A percentile compares a stretch with the other conserved stretches of the same genome.
Conservation (phyloP, 2,797 vertebrate species). For the Sylvia borin region DNA sequence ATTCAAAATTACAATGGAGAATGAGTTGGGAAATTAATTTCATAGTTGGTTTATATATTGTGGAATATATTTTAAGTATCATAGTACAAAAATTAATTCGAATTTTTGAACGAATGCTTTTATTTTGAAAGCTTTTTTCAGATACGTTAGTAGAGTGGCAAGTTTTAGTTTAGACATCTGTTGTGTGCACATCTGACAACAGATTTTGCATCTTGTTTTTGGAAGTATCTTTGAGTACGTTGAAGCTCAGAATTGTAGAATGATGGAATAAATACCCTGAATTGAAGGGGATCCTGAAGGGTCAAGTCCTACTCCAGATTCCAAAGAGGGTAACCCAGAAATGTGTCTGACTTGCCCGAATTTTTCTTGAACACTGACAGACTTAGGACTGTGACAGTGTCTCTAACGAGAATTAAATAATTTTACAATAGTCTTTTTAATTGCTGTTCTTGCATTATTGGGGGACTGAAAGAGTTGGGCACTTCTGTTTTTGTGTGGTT, state of each 20-base stretch:
- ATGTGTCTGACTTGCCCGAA: background rate
- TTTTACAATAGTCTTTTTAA: background rate
- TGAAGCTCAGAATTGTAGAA: background rate
- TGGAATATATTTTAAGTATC: background rate
- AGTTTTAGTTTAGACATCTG: background rate
- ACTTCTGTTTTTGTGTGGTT: background rate
- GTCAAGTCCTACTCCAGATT: background rate
- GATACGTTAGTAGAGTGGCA: background rate
- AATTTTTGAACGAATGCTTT: background rate
- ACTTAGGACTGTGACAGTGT: background rate
- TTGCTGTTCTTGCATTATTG: background rate
- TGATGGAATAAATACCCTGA: background rate
- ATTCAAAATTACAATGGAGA: background rate
- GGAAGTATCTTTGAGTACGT: background rate
- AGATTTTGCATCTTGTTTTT: fast-evolving
- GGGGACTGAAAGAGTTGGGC: background rate
- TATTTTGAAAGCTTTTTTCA: background rate
- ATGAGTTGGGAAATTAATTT: background rate
- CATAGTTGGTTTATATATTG: background rate
- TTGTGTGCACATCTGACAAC: too few relatives aligned
- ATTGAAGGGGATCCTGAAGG: background rate
- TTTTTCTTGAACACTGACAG: background rate
- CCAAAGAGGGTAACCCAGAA: background rate
- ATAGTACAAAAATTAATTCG: background rate
- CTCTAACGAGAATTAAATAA: background rate